Evolutionary conservation across 2,113 vertebrate species (phyloP).

Genomic region (Coturnix japonica): DNA sequence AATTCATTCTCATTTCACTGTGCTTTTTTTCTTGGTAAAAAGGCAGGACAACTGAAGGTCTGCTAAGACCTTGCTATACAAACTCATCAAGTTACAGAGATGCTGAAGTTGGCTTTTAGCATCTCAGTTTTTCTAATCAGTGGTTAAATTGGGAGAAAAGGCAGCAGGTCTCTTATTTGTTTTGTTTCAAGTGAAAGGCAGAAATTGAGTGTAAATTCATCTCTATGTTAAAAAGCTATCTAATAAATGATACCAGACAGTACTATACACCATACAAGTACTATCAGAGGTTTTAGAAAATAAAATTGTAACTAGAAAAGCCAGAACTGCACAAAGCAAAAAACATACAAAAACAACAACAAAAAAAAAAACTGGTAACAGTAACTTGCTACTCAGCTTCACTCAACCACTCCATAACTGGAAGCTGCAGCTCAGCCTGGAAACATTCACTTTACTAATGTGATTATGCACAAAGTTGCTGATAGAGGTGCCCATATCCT

Average conservation of each 20-base stretch:
- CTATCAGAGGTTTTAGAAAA: background rate
- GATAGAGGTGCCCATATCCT: background rate
- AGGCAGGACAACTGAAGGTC: constrained; percentile 36
- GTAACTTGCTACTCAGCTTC: background rate
- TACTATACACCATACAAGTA: background rate
- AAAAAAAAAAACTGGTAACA: background rate
- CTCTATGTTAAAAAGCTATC: constrained; percentile 11
- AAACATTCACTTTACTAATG: background rate
- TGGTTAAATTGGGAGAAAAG: background rate
- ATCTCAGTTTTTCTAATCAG: constrained; percentile 2
- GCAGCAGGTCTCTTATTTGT: constrained; percentile 9
- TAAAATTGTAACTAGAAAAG: background rate
- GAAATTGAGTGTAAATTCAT: constrained; percentile 57
- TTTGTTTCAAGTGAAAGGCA: constrained; percentile 44
- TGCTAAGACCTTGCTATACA: constrained; percentile 66
- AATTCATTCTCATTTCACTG: constrained; percentile 71
- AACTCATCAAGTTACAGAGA: background rate
- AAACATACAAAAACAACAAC: no score
- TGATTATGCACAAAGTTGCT: background rate
- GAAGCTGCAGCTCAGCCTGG: background rate
- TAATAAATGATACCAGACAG: constrained; percentile 40
- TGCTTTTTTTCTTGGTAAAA: constrained; percentile 69
- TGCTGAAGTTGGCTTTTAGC: background rate
- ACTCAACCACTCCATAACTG: background rate
- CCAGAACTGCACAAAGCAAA: background rate